A percentile compares a stretch with the other conserved stretches of the same genome.
These are phyloP conservation scores for Brachynemurus nebulosus DNA, from an alignment of 2,888 invertebrate genomes.

Conservation along the genomic window DNA sequence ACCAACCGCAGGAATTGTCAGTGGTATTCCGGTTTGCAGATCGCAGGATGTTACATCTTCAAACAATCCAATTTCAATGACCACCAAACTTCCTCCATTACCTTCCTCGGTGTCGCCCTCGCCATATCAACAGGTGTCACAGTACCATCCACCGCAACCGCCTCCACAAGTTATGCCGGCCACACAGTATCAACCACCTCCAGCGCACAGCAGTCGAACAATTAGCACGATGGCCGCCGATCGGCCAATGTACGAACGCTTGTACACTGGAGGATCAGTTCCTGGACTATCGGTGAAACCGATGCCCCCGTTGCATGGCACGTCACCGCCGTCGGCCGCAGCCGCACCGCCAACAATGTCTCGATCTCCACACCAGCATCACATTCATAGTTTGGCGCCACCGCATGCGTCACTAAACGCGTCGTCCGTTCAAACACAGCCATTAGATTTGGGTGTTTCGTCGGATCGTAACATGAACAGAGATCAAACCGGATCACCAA, in stretches of 20 bases:
- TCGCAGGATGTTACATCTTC: constrained; percentile 24
- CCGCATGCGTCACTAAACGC: constrained; percentile 26
- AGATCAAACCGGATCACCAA: constrained; percentile 35
- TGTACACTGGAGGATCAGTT: constrained; percentile 24
- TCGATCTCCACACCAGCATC: constrained; percentile 34
- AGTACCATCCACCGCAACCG: constrained; percentile 32
- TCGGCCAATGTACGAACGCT: constrained; percentile 24
- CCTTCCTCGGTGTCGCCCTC: constrained; percentile 33
- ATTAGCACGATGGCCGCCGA: constrained; percentile 19
- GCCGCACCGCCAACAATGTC: constrained; percentile 29
- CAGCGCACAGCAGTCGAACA: constrained; percentile 35
- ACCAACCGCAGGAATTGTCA: constrained; percentile 39
- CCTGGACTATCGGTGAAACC: constrained; percentile 27
- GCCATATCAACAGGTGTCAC: constrained; percentile 35
- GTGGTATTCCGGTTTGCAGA: constrained; percentile 40
- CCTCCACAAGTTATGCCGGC: constrained; percentile 25
- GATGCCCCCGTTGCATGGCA: constrained; percentile 34
- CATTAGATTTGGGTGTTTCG: constrained; percentile 58
- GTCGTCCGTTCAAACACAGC: constrained; percentile 49
- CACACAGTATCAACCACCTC: constrained; percentile 36
- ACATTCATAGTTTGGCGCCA: constrained; percentile 29
- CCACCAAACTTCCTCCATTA: constrained; percentile 37
- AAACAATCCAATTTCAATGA: constrained; percentile 39
- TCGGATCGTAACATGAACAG: constrained; percentile 31
- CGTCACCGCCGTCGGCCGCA: constrained; percentile 34